phyloP scores from a whole-genome alignment of 2,797 vertebrate species.

The Rhynchonycteris naso region DNA sequence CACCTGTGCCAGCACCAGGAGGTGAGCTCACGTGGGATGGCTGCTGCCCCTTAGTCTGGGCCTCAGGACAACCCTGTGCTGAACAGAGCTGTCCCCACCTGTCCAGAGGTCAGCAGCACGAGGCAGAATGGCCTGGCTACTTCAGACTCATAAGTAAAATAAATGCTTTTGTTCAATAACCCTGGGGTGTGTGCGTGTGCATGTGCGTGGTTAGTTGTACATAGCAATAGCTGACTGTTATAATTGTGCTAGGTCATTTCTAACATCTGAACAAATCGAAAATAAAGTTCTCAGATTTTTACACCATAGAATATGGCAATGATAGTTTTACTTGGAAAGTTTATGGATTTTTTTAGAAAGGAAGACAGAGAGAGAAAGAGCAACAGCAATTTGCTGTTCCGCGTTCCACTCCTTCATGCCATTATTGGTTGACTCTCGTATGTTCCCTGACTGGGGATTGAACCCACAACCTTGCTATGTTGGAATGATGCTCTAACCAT shows the following conservation, averaged over 20 bases:
- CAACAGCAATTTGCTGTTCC: too few species aligned
- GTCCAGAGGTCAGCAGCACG: not conserved
- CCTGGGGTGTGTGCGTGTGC: too few species aligned
- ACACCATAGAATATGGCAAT: not conserved
- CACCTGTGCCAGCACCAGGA: not conserved
- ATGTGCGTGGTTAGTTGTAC: not conserved
- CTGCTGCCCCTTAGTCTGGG: not conserved
- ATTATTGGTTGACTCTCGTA: too few species aligned
- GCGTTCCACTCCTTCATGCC: too few species aligned
- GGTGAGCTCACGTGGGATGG: not conserved
- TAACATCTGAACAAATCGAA: not conserved
- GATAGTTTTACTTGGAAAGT: not conserved
- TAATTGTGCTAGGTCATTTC: not conserved
- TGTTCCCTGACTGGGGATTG: too few species aligned
- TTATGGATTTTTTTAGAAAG: too few species aligned
- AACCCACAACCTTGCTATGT: too few species aligned
- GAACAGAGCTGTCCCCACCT: not conserved
- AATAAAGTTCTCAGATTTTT: not conserved
- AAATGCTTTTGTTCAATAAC: not conserved
- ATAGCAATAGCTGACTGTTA: not conserved
- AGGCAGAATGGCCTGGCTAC: not conserved
- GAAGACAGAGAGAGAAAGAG: too few species aligned
- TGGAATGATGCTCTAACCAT: too few species aligned
- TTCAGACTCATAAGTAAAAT: not conserved
- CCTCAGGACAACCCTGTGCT: not conserved